Evolutionary conservation across 2,888 invertebrate genomes (phyloP).

Genomic region (Neoscelio sp.): DNA sequence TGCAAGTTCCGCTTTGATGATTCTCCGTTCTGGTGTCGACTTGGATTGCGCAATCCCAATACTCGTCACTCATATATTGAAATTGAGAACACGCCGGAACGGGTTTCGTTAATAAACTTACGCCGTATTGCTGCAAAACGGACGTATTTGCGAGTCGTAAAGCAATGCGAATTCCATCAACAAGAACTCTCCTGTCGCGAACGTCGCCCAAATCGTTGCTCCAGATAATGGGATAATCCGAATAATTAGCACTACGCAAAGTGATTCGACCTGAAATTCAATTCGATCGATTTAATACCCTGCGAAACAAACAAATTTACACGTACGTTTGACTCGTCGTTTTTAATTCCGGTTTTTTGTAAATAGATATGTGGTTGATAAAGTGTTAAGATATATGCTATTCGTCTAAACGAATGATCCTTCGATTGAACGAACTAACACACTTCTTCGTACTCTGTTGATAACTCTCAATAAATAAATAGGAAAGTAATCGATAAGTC

Average conservation of each 20-base stretch:
- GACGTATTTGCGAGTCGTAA: conserved; percentile 85
- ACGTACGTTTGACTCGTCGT: no score
- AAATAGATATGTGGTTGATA: no score
- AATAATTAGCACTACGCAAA: conserved; percentile 87
- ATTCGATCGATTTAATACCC: not conserved
- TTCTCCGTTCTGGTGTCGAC: conserved; percentile 90
- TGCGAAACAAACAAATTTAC: no score
- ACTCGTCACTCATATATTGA: conserved; percentile 85
- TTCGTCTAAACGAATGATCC: no score
- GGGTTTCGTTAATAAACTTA: conserved; percentile 52
- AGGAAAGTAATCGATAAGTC: not conserved
- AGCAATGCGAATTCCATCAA: conserved; percentile 86
- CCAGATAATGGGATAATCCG: conserved; percentile 88
- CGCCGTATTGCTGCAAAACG: conserved; percentile 74
- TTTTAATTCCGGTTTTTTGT: no score
- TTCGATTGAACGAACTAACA: no score
- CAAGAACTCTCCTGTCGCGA: conserved; percentile 86
- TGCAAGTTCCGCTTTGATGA: conserved; percentile 91
- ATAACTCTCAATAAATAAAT: no score
- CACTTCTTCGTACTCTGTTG: no score
- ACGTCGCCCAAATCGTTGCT: conserved; percentile 90
- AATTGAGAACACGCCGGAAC: conserved; percentile 68
- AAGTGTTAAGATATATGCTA: no score
- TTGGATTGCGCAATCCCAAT: conserved; percentile 89
- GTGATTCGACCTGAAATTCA: conserved; percentile 83